Evolutionary conservation across 2,797 vertebrate species (phyloP).

Genomic region (Macroramphosus scolopax): DNA sequence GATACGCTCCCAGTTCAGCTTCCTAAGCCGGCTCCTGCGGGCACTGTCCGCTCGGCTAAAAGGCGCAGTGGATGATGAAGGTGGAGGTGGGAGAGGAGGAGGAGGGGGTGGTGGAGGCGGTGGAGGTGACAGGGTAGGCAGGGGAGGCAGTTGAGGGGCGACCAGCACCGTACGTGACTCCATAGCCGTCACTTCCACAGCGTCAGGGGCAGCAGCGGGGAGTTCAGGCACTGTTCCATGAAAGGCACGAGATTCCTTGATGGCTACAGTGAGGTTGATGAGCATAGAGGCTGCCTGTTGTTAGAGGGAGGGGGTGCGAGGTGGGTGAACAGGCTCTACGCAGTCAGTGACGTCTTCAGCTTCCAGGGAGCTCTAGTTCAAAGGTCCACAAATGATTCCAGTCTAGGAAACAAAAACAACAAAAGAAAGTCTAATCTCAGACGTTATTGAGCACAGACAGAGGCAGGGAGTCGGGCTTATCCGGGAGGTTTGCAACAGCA

Average conservation of each 20-base stretch:
- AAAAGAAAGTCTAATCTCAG: constrained; percentile 11
- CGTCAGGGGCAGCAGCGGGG: constrained; percentile 22
- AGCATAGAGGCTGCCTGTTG: constrained; percentile 61
- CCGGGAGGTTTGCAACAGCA: constrained; percentile 16
- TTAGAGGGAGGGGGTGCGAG: not conserved
- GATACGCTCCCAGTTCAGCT: constrained; percentile 83
- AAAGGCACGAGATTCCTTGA: constrained; percentile 69
- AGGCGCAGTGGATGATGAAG: constrained; percentile 21
- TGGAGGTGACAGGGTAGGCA: constrained; percentile 50
- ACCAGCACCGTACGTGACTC: constrained; percentile 53
- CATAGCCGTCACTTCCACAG: constrained; percentile 76
- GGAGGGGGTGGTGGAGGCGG: constrained; percentile 43
- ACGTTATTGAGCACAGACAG: constrained; percentile 14
- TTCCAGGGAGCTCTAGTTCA: constrained; percentile 20
- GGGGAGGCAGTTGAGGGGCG: constrained; percentile 48
- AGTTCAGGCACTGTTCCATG: constrained; percentile 69
- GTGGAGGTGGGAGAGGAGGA: constrained; percentile 17
- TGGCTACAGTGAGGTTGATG: constrained; percentile 64
- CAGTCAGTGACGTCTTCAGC: constrained; percentile 14
- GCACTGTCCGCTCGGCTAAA: constrained; percentile 56
- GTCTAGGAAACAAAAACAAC: constrained; percentile 28
- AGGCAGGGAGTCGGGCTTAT: constrained; percentile 4
- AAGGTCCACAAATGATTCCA: constrained; percentile 36
- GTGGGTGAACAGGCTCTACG: too few species aligned
- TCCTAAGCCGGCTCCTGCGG: constrained; percentile 72